Evolutionary conservation across 2,797 vertebrate species (phyloP).

Genomic region (Leuciscus waleckii): DNA sequence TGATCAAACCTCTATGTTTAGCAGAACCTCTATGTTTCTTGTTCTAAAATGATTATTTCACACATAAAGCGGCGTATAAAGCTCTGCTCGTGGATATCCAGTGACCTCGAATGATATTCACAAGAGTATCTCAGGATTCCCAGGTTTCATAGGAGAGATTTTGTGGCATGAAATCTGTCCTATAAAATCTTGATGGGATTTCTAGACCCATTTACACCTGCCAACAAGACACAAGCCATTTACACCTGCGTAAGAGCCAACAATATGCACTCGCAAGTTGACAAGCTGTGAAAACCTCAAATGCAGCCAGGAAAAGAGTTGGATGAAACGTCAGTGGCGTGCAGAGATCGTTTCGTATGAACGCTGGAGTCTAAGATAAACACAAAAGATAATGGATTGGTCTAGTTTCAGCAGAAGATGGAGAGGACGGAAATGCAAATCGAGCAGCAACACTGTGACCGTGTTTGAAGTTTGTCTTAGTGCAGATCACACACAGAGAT

Average conservation of each 20-base stretch:
- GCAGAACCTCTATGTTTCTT: not conserved
- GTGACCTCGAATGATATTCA: not conserved
- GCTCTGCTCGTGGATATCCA: not conserved
- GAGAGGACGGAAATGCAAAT: not conserved
- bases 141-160: not conserved
- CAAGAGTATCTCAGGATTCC: not conserved
- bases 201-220: constrained; percentile 8
- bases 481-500: not conserved
- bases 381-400: constrained; percentile 14
- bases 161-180: not conserved
- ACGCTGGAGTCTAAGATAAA: constrained; percentile 13
- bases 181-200: not conserved
- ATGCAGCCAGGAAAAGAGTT: not conserved
- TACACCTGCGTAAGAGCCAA: constrained; percentile 39
- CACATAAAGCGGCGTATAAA: not conserved
- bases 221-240: not conserved
- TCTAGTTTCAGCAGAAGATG: not conserved
- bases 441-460: not conserved
- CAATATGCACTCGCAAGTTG: constrained; percentile 48
- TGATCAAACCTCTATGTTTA: not conserved
- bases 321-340: not conserved
- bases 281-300: constrained; percentile 30
- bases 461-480: constrained; percentile 19
- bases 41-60: not conserved
- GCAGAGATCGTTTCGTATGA: constrained; percentile 3